phyloP scores from a whole-genome alignment of 2,888 invertebrate species.

The Spilosoma lubricipeda region DNA sequence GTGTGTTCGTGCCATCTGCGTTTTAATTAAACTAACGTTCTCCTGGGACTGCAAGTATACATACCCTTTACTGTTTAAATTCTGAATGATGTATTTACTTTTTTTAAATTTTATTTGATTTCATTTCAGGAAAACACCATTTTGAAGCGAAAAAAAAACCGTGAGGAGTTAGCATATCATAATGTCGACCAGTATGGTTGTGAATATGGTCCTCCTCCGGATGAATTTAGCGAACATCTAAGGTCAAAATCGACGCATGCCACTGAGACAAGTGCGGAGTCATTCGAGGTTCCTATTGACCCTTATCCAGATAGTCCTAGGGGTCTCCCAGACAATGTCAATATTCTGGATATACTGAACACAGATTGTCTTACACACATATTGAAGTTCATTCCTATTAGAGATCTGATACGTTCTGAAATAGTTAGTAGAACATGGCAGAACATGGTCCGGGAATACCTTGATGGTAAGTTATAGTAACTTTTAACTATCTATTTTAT shows the following conservation, averaged over 20 bases:
- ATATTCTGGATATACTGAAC: conserved; percentile 82
- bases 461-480: conserved; percentile 65
- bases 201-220: not conserved
- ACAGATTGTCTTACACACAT: conserved; percentile 85
- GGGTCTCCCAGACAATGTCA: conserved; percentile 30
- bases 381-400: conserved; percentile 81
- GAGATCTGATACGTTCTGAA: conserved; percentile 85
- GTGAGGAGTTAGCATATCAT: not conserved
- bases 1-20: not conserved
- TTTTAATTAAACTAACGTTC: too few relatives aligned
- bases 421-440: conserved; percentile 87
- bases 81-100: not conserved
- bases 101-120: not conserved
- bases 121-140: conserved; percentile 12
- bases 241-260: not conserved
- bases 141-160: not conserved
- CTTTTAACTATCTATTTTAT: too few relatives aligned
- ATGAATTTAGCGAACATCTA: too few relatives aligned
- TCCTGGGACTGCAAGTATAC: not conserved
- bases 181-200: conserved; percentile 5
- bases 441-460: conserved; percentile 79
- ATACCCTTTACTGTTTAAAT: not conserved
- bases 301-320: conserved; percentile 21
- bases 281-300: not conserved
- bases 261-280: not conserved